A percentile compares a stretch with the other conserved stretches of the same genome.
phyloP scores from a whole-genome alignment of 2,888 invertebrate species.

The Hartigia nigra region DNA sequence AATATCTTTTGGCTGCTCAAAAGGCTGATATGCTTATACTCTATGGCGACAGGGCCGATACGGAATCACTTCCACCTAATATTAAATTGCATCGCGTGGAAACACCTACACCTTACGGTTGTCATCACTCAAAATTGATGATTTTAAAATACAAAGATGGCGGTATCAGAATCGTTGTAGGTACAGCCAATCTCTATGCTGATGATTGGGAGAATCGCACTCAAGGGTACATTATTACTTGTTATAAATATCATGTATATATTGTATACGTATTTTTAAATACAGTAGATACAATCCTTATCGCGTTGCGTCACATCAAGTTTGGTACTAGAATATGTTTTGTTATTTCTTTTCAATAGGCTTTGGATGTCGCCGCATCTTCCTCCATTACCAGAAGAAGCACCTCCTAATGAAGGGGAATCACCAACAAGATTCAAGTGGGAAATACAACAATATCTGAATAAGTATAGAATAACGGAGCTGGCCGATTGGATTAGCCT shows the following conservation, averaged over 20 bases:
- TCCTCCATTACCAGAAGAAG: slow-evolving; percentile 71
- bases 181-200: slow-evolving; percentile 91
- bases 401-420: slow-evolving; percentile 75
- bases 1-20: slow-evolving; percentile 83
- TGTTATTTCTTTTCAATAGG: slow-evolving; percentile 62
- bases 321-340: not conserved
- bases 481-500: slow-evolving; percentile 80
- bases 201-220: slow-evolving; percentile 96
- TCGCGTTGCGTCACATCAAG: not conserved
- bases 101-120: slow-evolving; percentile 48
- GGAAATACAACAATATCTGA: slow-evolving; percentile 80
- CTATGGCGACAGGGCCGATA: slow-evolving; percentile 43
- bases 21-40: slow-evolving; percentile 66
- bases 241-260: not conserved
- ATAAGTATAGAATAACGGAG: slow-evolving; percentile 76
- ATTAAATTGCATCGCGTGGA: slow-evolving; percentile 46
- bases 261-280: not conserved
- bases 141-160: slow-evolving; percentile 84
- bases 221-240: slow-evolving; percentile 75
- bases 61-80: slow-evolving; percentile 37
- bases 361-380: slow-evolving; percentile 91
- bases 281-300: not conserved
- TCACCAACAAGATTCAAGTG: slow-evolving; percentile 86
- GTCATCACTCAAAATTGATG: slow-evolving; percentile 79
- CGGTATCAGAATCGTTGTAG: slow-evolving; percentile 86